Base-by-base conservation (phyloP, 2,797 vertebrate genomes). In the Prionace glauca region DNA sequence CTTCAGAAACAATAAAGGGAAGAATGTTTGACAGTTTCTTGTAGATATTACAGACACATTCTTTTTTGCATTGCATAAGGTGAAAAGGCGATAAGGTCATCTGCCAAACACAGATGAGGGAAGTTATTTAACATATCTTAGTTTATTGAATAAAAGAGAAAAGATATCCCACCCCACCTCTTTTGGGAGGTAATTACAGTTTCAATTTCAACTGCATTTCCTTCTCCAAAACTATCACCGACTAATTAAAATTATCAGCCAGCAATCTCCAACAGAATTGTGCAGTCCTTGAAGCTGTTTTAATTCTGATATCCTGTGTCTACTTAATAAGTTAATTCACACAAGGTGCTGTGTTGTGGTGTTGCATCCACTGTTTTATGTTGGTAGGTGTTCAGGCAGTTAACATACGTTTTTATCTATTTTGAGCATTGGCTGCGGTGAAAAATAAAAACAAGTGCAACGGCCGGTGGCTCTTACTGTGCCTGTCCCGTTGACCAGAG, bases 121-220 rank as follows among this genome's bases (percentile, higher is more conserved):
- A 36, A 18, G 1, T 16, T 9, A 26, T 67, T 92, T 36, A 41
- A 36, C n/a, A 67, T 36, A 62, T n/a, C n/a, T 36, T 41, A 41
- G n/a, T 22, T 22, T n/a, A 26, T 32, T 29, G 32, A 60, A 14
- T 11, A 14, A 18, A 20, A 90, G 56, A 88, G 12, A 90, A 41
- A 22, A 92, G 67, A 20, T 3, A 24, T 18, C 56, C 32, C 87
- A 24, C 24, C 16, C 24, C 7, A 74, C 24, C 45, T 4, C 72
- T 74, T 77, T 77, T 56, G 77, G n/a, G 16, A 60, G 71, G 3
- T 95, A 77, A 95, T 95, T 95, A 50, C 11, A n/a, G 41, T 77
- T 77, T 95, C 93, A 95, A 56, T 60, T 95, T 56, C 93, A 95
- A 50, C 72, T 72, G 72, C 29, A 56, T 95, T 95, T 77, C 74